A percentile compares a stretch with the other conserved stretches of the same genome.
Conservation (phyloP, 2,797 vertebrate species). For the Knipowitschia caucasica region DNA sequence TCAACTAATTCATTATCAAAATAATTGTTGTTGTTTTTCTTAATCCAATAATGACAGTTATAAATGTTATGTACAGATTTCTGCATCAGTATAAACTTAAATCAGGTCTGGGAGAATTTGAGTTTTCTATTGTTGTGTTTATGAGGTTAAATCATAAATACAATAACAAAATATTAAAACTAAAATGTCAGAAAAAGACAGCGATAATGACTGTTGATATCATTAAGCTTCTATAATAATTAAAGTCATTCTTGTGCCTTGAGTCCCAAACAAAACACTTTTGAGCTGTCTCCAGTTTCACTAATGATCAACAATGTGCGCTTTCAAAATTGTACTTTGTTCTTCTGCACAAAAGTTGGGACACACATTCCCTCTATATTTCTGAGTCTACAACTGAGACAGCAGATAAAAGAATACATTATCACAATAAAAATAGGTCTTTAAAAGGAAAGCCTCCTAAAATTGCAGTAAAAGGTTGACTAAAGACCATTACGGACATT, state of each 20-base stretch:
- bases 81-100: no score
- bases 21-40: no score
- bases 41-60: no score
- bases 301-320: slow-evolving; percentile 36
- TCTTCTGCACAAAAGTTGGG: slow-evolving; percentile 32
- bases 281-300: slow-evolving; percentile 5
- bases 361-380: slow-evolving; percentile 63
- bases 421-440: slow-evolving; percentile 79
- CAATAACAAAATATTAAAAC: background rate
- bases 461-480: slow-evolving; percentile 86
- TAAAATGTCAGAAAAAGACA: background rate
- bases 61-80: no score
- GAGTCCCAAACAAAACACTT: background rate
- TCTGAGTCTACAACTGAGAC: slow-evolving; percentile 67
- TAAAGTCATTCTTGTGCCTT: background rate
- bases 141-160: background rate
- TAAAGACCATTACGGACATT: slow-evolving; percentile 94
- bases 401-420: slow-evolving; percentile 86
- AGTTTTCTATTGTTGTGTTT: background rate
- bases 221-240: background rate
- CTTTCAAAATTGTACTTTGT: slow-evolving; percentile 34
- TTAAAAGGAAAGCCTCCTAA: slow-evolving; percentile 83
- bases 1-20: no score
- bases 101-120: no score
- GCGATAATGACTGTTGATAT: background rate